Evolutionary conservation across 2,797 vertebrate genomes (phyloP), one percentile per base, ranked within the genome.

Genomic region (Cirrhinus molitorella): DNA sequence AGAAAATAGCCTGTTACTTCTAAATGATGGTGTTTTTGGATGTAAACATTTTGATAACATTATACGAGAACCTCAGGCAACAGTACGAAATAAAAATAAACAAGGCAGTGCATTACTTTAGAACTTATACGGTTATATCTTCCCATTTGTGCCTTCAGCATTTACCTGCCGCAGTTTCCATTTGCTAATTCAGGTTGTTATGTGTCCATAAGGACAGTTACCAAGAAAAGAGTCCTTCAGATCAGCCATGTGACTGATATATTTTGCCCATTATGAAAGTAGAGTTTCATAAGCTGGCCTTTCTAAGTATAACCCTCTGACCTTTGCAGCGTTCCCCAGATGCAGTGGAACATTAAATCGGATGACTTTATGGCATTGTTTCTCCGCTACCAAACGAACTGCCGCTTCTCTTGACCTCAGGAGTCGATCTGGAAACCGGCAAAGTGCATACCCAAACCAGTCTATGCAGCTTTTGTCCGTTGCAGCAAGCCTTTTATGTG

Each of bases 401-500:
- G 1, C 12, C 0, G 9, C 12, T 49, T 79, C 70, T 81, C 34
- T 34, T 28, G 61, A 49, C 71, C 45, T 49, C 31, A 17, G 25
- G 53, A n/a, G n/a, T n/a, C n/a, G n/a, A 66, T 28, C 57, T 11
- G 25, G 57, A 73, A 65, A 74, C 34, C 17, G 14, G 21, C 68
- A 47, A 74, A 79, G 40, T 21, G 73, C 51, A 79, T 19, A 51
- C 66, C 85, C 47, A 67, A 78, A 63, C 65, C 21, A 59, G 75
- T 76, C 74, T 25, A 53, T 72, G n/a, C 53, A 37, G 70, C 79
- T 57, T 82, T 84, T 86, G 79, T 86, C 79, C 25, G 13, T 45
- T 53, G 49, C 68, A 4, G 45, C 71, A 75, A 53, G 72, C 77
- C 80, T 85, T 87, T 66, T 76, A 87, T 63, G 85, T 84, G 86